phyloP scores from a whole-genome alignment of 2,888 invertebrate genomes.

The Odontocolon sp. region DNA sequence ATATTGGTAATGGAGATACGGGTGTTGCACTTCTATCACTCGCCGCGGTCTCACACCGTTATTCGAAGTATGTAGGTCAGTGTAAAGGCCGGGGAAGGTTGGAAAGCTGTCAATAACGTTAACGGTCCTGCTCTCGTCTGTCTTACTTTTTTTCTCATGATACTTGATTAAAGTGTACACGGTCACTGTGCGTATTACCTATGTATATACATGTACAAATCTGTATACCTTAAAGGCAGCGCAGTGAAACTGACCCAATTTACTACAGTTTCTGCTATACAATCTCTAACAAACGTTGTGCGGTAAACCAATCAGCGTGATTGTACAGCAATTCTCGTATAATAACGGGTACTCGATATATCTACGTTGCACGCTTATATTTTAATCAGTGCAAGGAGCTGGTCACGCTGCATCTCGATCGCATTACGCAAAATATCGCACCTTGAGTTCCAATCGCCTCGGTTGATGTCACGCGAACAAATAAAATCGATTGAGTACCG shows the following conservation, averaged over 20 bases:
- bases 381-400: no score
- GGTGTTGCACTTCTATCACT: conserved; percentile 22
- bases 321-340: no score
- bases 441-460: no score
- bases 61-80: conserved; percentile 77
- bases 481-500: no score
- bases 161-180: conserved; percentile 32
- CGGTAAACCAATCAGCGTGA: no score
- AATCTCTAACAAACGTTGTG: no score
- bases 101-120: conserved; percentile 72
- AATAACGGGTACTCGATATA: no score
- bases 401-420: no score
- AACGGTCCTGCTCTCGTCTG: conserved; percentile 5
- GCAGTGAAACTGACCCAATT: background rate
- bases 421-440: no score
- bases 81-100: conserved; percentile 77
- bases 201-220: background rate
- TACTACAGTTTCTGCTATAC: no score
- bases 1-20: background rate
- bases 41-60: conserved; percentile 60
- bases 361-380: no score
- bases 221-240: background rate
- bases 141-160: conserved; percentile 15
- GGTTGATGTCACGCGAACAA: no score
- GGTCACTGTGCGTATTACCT: background rate